Conservation (phyloP, 2,113 vertebrate genomes). For the Leptodactylus fuscus region DNA sequence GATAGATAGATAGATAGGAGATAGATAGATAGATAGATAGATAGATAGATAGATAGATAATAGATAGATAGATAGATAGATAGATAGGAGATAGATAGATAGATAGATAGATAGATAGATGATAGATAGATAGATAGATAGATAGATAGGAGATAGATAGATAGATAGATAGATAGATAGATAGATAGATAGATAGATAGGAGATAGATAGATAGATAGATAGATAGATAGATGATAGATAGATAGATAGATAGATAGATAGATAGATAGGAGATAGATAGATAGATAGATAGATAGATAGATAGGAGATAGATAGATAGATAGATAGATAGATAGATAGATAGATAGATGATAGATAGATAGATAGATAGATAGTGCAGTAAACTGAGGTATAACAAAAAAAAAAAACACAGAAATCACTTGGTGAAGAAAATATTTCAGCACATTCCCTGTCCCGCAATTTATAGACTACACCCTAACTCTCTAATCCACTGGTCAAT, state of each 20-base stretch:
- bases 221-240: background rate
- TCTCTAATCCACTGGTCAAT: no score
- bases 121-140: background rate
- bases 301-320: slow-evolving; percentile 3
- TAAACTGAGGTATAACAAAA: no score
- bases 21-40: slow-evolving; percentile 5
- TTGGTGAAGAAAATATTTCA: no score
- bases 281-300: slow-evolving; percentile 14
- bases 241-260: slow-evolving; percentile 8
- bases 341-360: background rate
- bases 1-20: background rate
- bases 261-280: background rate
- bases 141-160: slow-evolving; percentile 14
- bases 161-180: slow-evolving; percentile 26
- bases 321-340: slow-evolving; percentile 9
- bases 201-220: slow-evolving; percentile 1
- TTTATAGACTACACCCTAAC: no score
- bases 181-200: slow-evolving; percentile 10
- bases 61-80: slow-evolving; percentile 13
- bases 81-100: background rate
- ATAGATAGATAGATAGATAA: background rate
- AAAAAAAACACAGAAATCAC: no score
- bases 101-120: background rate
- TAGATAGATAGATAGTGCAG: no score
- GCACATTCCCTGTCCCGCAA: no score